Conservation (phyloP, 2,888 invertebrate genomes). For the Heliothis peltigera region DNA sequence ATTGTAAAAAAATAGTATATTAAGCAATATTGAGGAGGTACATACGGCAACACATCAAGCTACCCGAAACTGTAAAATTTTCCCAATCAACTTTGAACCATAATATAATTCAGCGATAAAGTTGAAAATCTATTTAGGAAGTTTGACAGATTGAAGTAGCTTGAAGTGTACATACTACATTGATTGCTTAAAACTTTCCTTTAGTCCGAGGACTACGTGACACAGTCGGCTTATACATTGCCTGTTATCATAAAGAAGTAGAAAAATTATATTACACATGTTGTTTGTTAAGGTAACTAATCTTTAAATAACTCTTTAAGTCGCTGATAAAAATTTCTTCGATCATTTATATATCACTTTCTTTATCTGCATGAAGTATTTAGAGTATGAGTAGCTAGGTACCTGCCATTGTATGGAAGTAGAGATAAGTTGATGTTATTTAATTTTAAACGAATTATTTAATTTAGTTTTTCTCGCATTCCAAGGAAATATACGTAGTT, state of each 20-base stretch:
- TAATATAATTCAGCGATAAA: too few relatives aligned
- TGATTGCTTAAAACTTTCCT: too few relatives aligned
- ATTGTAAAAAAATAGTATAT: too few relatives aligned
- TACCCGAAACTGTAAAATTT: too few relatives aligned
- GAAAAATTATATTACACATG: conserved; percentile 19
- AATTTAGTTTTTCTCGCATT: background rate
- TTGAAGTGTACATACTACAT: too few relatives aligned
- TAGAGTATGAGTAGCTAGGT: background rate
- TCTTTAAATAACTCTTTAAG: conserved; percentile 52
- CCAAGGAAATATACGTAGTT: too few relatives aligned
- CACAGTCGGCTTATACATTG: conserved; percentile 8
- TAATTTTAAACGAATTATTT: background rate
- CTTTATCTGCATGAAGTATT: conserved; percentile 34
- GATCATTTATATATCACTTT: conserved; percentile 31
- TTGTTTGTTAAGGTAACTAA: conserved; percentile 49
- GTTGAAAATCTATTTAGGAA: too few relatives aligned
- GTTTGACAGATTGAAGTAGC: too few relatives aligned
- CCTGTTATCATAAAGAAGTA: conserved; percentile 36
- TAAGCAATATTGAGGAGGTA: too few relatives aligned
- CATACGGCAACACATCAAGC: too few relatives aligned
- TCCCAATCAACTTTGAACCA: too few relatives aligned
- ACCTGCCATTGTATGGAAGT: background rate
- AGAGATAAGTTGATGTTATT: background rate
- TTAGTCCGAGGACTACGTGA: conserved; percentile 30
- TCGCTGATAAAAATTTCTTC: conserved; percentile 52